Evolutionary conservation across 2,888 invertebrate species (phyloP).

Genomic region (Phania funesta): DNA sequence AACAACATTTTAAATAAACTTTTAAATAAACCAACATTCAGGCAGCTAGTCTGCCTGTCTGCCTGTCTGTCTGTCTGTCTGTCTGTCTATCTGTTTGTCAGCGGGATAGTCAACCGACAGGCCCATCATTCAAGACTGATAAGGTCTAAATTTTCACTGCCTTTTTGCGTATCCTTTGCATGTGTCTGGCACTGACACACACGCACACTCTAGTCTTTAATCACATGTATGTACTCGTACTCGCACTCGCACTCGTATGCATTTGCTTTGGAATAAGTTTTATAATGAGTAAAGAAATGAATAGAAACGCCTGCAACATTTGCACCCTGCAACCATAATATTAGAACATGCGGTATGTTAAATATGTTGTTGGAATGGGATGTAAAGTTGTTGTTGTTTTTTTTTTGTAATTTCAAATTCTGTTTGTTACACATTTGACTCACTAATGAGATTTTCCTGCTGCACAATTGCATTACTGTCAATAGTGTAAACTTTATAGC

Average conservation of each 20-base stretch:
- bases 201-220: neutral
- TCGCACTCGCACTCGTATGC: too few species aligned
- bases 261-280: neutral
- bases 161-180: neutral
- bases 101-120: neutral
- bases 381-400: neutral
- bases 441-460: constrained; percentile 52
- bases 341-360: neutral
- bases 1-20: constrained; percentile 28
- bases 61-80: neutral
- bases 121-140: constrained; percentile 14
- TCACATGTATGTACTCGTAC: too few species aligned
- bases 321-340: neutral
- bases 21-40: constrained; percentile 7
- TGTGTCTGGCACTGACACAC: too few species aligned
- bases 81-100: neutral
- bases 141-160: neutral
- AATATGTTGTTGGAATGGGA: constrained; percentile 16
- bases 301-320: neutral
- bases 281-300: constrained; percentile 7
- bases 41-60: too few species aligned
- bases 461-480: constrained; percentile 27
- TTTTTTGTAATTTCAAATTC: constrained; percentile 42
- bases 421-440: constrained; percentile 42
- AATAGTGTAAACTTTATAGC: neutral